Percentiles rank a stretch among this genome's conserved stretches.
Evolutionary conservation across 2,888 invertebrate species (phyloP).

Genomic region (Ormyrus pomaceus): DNA sequence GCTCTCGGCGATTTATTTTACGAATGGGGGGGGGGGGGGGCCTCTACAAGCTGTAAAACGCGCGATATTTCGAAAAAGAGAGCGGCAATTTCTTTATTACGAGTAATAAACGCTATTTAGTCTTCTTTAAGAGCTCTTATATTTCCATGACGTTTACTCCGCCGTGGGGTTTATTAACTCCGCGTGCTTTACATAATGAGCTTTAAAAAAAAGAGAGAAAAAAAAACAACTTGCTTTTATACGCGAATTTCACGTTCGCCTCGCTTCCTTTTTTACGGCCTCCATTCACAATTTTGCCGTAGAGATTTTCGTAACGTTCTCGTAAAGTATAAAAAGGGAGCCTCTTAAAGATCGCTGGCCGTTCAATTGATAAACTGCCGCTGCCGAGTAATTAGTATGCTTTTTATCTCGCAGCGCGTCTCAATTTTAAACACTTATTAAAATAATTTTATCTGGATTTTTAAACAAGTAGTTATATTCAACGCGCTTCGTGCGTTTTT

Average conservation of each 20-base stretch:
- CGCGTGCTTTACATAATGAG: conserved; percentile 53
- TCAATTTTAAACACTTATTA: background rate
- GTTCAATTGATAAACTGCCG: conserved; percentile 49
- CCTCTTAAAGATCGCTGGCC: conserved; percentile 19
- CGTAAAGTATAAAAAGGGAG: conserved; percentile 36
- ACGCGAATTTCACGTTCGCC: conserved; percentile 38
- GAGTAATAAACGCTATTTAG: conserved; percentile 46
- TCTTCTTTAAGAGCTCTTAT: conserved; percentile 37
- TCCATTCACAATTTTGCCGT: conserved; percentile 37
- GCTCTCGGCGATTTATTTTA: conserved; percentile 21
- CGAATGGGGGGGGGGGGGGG: background rate
- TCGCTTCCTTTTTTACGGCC: conserved; percentile 33
- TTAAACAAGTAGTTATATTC: background rate
- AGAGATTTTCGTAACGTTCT: conserved; percentile 46
- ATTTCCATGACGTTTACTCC: conserved; percentile 38
- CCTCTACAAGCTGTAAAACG: conserved; percentile 9
- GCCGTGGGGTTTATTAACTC: conserved; percentile 39
- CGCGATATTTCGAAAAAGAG: conserved; percentile 25
- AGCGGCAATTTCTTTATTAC: conserved; percentile 50
- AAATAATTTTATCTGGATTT: background rate
- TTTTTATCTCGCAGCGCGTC: background rate
- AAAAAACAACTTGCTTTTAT: conserved; percentile 32
- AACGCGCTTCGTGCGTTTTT: background rate
- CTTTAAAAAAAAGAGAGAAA: conserved; percentile 30
- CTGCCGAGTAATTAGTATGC: conserved; percentile 29